These are phyloP conservation scores for Cenopis cana DNA, from an alignment of 2,888 invertebrate genomes.

Conservation along the genomic window DNA sequence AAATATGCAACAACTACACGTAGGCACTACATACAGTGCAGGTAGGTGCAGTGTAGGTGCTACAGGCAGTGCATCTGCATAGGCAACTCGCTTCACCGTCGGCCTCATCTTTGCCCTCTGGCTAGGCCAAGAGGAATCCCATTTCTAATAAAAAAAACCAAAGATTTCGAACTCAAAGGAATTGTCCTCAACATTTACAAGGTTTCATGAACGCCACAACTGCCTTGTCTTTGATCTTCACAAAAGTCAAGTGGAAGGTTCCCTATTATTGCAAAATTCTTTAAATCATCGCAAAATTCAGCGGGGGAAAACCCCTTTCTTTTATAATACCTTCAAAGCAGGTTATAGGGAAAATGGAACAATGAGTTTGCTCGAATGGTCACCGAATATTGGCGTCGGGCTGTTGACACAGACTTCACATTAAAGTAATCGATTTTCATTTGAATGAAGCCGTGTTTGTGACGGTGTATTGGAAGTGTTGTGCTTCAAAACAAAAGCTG, in stretches of 20 bases:
- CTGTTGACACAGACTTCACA: conserved; percentile 55
- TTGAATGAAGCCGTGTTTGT: conserved; percentile 44
- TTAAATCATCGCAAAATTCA: background rate
- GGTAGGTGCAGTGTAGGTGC: no score
- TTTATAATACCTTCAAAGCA: conserved; percentile 17
- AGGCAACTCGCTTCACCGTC: no score
- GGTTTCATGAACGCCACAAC: conserved; percentile 8
- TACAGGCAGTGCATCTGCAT: no score
- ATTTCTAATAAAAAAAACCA: no score
- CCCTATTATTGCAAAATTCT: conserved; percentile 4
- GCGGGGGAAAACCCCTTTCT: conserved; percentile 17
- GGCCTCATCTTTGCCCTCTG: no score
- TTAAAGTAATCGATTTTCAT: conserved; percentile 56
- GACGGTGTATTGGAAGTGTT: background rate
- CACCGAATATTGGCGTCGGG: conserved; percentile 43
- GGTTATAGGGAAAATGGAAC: conserved; percentile 23
- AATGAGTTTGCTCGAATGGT: conserved; percentile 28
- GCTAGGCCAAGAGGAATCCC: no score
- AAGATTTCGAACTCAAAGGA: background rate
- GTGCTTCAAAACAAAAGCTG: background rate
- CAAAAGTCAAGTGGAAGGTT: conserved; percentile 40
- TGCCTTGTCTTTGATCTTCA: conserved; percentile 18
- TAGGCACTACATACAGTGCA: no score
- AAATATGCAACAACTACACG: background rate
- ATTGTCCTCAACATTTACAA: conserved; percentile 25